A percentile compares a stretch with the other conserved stretches of the same genome.
Evolutionary conservation across 2,888 invertebrate species (phyloP).

Genomic region (Rhagonycha lutea): DNA sequence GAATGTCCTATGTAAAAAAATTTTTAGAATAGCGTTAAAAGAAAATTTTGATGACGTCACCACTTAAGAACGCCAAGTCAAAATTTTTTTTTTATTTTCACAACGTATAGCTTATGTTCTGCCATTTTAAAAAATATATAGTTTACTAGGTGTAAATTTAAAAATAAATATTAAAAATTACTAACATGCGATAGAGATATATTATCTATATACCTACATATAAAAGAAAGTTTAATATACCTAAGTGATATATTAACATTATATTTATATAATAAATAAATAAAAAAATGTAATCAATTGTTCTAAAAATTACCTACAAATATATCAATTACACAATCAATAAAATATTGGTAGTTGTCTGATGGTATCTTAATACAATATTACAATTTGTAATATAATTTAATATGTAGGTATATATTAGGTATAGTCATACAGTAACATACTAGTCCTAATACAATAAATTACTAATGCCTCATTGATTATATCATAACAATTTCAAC

Average conservation of each 20-base stretch:
- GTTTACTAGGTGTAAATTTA: not conserved
- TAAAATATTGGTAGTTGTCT: not conserved
- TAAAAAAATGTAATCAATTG: not conserved
- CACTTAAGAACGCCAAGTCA: not conserved
- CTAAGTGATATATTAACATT: not conserved
- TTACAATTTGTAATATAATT: not conserved
- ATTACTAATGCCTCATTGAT: not conserved
- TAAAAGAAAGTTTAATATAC: not conserved
- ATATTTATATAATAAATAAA: not conserved
- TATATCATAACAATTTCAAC: not conserved
- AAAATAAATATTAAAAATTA: not conserved
- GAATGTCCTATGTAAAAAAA: too few species aligned
- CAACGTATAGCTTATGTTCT: not conserved
- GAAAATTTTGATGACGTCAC: not conserved
- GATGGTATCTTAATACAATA: not conserved
- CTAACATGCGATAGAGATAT: not conserved
- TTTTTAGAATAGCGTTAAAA: too few species aligned
- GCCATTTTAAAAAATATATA: not conserved
- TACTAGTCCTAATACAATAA: not conserved
- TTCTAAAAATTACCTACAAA: not conserved
- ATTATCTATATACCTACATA: not conserved
- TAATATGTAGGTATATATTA: not conserved
- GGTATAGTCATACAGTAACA: not conserved
- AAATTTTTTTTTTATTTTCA: not conserved
- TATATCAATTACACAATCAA: not conserved